Conservation (phyloP, 2,888 invertebrate species). For the Prosapia bicincta region DNA sequence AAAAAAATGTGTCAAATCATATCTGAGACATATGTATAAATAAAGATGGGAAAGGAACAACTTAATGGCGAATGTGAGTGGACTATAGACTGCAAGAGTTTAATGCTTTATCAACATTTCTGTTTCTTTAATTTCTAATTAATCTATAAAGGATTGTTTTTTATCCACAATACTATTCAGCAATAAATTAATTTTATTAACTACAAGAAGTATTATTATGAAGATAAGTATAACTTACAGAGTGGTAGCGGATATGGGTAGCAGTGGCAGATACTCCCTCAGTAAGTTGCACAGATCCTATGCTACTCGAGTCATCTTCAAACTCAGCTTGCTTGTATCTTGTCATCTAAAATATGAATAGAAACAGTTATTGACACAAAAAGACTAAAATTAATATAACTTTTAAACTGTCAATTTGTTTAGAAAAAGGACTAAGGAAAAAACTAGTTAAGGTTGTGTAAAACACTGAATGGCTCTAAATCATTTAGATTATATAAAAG, state of each 20-base stretch:
- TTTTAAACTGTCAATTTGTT: no score
- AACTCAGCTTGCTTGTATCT: constrained; percentile 84
- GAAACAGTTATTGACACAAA: no score
- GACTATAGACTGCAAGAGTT: not conserved
- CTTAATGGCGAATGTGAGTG: not conserved
- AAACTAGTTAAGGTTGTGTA: no score
- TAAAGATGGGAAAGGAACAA: no score
- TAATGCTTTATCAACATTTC: not conserved
- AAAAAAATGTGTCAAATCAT: no score
- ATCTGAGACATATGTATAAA: no score
- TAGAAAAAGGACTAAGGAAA: no score
- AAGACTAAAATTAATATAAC: no score
- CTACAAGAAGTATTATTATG: not conserved
- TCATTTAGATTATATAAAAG: no score
- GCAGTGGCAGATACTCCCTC: constrained; percentile 75
- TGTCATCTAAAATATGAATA: constrained; percentile 81
- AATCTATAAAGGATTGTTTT: not conserved
- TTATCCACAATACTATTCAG: not conserved
- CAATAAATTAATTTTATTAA: not conserved
- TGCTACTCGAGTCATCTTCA: constrained; percentile 76
- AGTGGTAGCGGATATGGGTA: constrained; percentile 78
- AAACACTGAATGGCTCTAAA: no score
- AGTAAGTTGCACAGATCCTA: constrained; percentile 79
- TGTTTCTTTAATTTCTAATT: not conserved
- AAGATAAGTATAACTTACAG: constrained; percentile 52